phyloP scores from a whole-genome alignment of 2,888 invertebrate species.

The Leptogaster cylindrica region DNA sequence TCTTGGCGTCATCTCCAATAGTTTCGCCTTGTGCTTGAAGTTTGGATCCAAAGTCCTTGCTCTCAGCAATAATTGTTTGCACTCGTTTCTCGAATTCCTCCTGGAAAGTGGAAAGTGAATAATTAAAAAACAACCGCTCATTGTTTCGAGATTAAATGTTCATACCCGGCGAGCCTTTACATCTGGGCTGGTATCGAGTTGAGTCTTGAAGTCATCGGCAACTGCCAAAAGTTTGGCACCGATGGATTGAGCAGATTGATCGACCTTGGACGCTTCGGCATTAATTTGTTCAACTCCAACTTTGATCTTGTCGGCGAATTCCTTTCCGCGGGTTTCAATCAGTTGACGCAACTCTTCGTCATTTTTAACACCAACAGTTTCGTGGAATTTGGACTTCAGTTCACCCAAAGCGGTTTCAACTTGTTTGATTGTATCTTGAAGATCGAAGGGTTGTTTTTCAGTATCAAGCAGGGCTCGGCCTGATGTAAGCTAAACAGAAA shows the following conservation, averaged over 20 bases:
- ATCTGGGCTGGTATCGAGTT: too few species aligned
- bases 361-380: conserved; percentile 41
- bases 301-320: conserved; percentile 40
- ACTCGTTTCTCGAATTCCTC: conserved; percentile 22
- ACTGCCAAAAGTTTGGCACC: too few species aligned
- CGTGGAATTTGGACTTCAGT: conserved; percentile 40
- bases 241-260: not conserved
- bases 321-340: conserved; percentile 34
- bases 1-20: conserved; percentile 31
- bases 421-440: conserved; percentile 38
- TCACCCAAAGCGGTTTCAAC: conserved; percentile 40
- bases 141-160: too few species aligned
- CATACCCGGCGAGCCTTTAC: too few species aligned
- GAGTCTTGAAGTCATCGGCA: too few species aligned
- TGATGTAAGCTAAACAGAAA: conserved; percentile 13
- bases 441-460: conserved; percentile 18
- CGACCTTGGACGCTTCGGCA: conserved; percentile 8
- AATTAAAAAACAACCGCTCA: not conserved
- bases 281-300: conserved; percentile 34
- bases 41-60: conserved; percentile 32
- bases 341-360: conserved; percentile 33
- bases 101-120: conserved; percentile 1
- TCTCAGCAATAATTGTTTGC: conserved; percentile 27
- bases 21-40: conserved; percentile 37
- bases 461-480: conserved; percentile 37